Percentiles rank a stretch among this genome's conserved stretches.
These are phyloP conservation scores for Micropoecilia bifurca DNA, from an alignment of 2,797 vertebrate species.

Conservation along the genomic window DNA sequence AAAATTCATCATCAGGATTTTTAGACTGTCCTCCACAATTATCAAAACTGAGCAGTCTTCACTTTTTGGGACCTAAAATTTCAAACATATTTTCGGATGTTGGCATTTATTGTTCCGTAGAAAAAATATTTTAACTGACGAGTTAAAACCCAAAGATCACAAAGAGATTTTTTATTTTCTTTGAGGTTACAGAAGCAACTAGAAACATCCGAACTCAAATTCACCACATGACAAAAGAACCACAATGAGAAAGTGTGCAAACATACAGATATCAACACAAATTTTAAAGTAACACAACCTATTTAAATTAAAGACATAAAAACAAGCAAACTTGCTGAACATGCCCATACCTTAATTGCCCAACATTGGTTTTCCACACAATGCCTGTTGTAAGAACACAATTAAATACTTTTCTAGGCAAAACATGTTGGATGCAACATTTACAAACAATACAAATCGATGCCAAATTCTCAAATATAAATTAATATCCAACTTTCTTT, in stretches of 20 bases:
- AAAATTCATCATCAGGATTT: not conserved
- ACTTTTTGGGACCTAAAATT: not conserved
- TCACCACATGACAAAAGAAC: slow-evolving; percentile 9
- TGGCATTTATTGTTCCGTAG: not conserved
- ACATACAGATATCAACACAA: slow-evolving; percentile 21
- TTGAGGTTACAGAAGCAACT: slow-evolving; percentile 15
- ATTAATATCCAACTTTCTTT: slow-evolving; percentile 20
- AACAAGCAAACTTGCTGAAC: slow-evolving; percentile 50
- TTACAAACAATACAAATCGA: slow-evolving; percentile 49
- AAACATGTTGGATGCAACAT: slow-evolving; percentile 42
- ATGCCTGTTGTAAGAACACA: not conserved
- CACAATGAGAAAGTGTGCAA: slow-evolving; percentile 15
- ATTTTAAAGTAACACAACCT: slow-evolving; percentile 3
- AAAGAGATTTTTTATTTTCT: slow-evolving; percentile 58
- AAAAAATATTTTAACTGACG: not conserved
- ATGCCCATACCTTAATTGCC: slow-evolving; percentile 36
- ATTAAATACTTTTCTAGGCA: not conserved
- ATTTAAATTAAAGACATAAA: slow-evolving; percentile 46
- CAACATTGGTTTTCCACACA: slow-evolving; percentile 10
- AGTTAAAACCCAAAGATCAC: slow-evolving; percentile 27
- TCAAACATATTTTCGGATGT: not conserved
- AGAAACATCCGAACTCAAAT: slow-evolving; percentile 19
- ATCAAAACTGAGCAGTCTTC: not conserved
- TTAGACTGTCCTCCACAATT: not conserved
- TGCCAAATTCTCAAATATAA: slow-evolving; percentile 10